Conservation (phyloP, 2,797 vertebrate genomes). For the Forpus xanthops region DNA sequence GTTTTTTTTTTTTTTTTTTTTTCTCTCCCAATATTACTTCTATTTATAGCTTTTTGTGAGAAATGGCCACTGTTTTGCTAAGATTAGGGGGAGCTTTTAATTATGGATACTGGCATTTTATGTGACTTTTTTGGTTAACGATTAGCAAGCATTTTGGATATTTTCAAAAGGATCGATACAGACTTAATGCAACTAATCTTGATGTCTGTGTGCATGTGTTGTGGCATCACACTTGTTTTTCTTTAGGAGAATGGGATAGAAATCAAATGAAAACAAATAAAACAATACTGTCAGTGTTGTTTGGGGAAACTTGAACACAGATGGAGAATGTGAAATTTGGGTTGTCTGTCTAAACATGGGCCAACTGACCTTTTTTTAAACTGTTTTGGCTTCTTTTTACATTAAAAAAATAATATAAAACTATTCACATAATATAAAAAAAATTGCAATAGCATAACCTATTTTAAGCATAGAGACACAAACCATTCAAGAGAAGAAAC, state of each 20-base stretch:
- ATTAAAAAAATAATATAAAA: neutral
- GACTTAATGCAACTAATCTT: neutral
- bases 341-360: neutral
- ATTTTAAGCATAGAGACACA: neutral
- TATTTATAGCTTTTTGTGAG: conserved; percentile 16
- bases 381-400: neutral
- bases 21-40: neutral
- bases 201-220: neutral
- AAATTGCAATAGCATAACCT: neutral
- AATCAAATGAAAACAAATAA: neutral
- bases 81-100: neutral
- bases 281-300: neutral
- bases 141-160: neutral
- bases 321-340: neutral
- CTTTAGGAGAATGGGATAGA: neutral
- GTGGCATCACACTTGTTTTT: neutral
- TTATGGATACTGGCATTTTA: neutral
- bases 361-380: neutral
- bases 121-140: neutral
- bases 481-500: neutral
- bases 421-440: neutral
- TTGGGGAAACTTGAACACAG: neutral
- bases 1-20: neutral
- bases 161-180: neutral
- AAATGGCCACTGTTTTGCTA: neutral